Evolutionary conservation across 2,888 invertebrate species (phyloP).

Genomic region (Belgica antarctica): DNA sequence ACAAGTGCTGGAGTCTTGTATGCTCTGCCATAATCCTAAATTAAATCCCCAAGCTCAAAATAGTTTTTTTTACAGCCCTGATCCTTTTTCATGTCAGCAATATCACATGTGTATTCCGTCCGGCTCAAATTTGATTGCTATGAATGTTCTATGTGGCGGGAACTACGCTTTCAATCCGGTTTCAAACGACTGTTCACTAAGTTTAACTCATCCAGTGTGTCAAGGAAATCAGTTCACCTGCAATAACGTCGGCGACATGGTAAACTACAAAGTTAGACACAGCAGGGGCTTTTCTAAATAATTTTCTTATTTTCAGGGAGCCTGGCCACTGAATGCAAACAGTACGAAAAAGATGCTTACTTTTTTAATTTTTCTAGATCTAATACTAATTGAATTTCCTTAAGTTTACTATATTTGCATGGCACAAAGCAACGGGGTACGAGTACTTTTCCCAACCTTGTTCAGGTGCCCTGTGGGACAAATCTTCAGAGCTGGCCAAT

Average conservation of each 20-base stretch:
- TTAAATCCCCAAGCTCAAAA: neutral
- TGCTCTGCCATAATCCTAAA: neutral
- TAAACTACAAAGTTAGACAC: no score
- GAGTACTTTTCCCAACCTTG: constrained; percentile 37
- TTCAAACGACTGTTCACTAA: constrained; percentile 52
- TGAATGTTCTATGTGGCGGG: constrained; percentile 52
- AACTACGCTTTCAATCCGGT: constrained; percentile 52
- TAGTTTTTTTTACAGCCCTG: constrained; percentile 48
- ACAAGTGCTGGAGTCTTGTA: constrained; percentile 24
- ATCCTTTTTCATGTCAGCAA: constrained; percentile 55
- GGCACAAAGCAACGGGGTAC: constrained; percentile 23
- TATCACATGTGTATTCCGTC: constrained; percentile 55
- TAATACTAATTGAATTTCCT: no score
- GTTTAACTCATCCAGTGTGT: constrained; percentile 49
- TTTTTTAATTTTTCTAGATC: no score
- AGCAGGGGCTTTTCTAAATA: no score
- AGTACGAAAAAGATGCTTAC: no score
- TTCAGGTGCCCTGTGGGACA: constrained; percentile 25
- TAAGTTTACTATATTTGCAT: constrained; percentile 42
- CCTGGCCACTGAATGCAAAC: constrained; percentile 37
- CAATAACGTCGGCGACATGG: constrained; percentile 46
- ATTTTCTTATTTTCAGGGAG: no score
- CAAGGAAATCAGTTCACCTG: constrained; percentile 51
- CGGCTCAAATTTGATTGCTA: constrained; percentile 50
- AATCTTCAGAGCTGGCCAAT: constrained; percentile 15